These are phyloP conservation scores for Cetoscarus ocellatus DNA, from an alignment of 2,797 vertebrate genomes.

Conservation along the genomic window DNA sequence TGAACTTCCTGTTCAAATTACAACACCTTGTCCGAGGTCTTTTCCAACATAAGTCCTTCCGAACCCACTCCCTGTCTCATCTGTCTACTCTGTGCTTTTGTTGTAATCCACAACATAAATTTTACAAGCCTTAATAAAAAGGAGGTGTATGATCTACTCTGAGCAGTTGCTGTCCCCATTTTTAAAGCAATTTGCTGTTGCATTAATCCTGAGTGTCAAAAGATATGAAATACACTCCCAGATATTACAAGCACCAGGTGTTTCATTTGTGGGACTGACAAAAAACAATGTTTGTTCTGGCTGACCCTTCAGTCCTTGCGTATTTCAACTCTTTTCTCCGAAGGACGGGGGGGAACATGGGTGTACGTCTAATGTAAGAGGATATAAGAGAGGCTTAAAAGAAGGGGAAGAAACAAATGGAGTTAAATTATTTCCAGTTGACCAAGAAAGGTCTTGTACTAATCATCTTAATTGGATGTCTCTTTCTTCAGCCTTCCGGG, in stretches of 20 bases:
- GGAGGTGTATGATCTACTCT: conserved; percentile 74
- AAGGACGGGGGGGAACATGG: conserved; percentile 37
- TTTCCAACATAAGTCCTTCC: conserved; percentile 51
- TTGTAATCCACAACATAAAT: conserved; percentile 70
- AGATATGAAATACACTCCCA: conserved; percentile 76
- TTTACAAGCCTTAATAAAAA: conserved; percentile 80
- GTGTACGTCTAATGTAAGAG: conserved; percentile 22
- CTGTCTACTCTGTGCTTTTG: conserved; percentile 34
- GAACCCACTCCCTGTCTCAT: conserved; percentile 59
- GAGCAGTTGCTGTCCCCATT: conserved; percentile 70
- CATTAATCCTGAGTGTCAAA: conserved; percentile 79
- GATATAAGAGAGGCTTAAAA: conserved; percentile 36
- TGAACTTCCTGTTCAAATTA: conserved; percentile 74
- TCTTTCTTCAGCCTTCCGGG: conserved; percentile 24
- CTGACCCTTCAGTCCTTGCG: conserved; percentile 68
- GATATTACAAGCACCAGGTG: conserved; percentile 82
- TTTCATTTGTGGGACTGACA: conserved; percentile 83
- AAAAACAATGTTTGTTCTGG: conserved; percentile 82
- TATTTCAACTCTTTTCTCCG: conserved; percentile 67
- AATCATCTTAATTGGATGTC: conserved; percentile 44
- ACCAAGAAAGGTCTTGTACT: conserved; percentile 30
- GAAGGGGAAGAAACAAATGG: conserved; percentile 39
- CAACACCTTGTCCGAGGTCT: conserved; percentile 54
- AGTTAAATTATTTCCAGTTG: conserved; percentile 50
- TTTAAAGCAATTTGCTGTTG: conserved; percentile 81